These are phyloP conservation scores for Entomyzon cyanotis DNA, from an alignment of 2,113 vertebrate genomes.

Conservation along the genomic window DNA sequence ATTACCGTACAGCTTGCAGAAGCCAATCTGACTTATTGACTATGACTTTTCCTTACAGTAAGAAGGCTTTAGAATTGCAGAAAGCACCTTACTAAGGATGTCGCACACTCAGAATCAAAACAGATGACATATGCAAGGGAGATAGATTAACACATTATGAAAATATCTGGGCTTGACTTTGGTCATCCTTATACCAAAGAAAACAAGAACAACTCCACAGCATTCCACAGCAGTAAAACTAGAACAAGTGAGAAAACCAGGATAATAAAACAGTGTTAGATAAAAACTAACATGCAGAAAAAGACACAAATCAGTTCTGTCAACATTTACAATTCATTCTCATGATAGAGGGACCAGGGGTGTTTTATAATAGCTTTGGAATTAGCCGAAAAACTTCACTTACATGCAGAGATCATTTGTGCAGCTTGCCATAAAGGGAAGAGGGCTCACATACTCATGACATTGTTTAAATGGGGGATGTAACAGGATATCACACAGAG, in stretches of 20 bases:
- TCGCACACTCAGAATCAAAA: background rate
- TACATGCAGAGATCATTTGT: conserved; percentile 94
- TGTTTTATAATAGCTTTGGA: background rate
- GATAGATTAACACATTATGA: background rate
- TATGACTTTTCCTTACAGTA: background rate
- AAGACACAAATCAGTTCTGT: background rate
- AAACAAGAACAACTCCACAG: background rate
- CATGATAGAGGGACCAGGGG: accelerated
- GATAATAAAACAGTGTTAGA: background rate
- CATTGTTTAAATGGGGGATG: conserved; percentile 85
- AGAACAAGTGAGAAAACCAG: background rate
- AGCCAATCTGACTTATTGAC: background rate
- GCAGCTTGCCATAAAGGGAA: conserved; percentile 92
- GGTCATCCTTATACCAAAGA: background rate
- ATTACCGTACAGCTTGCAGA: background rate
- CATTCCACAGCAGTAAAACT: background rate
- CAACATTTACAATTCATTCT: background rate
- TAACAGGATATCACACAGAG: conserved; percentile 80
- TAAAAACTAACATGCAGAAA: too few relatives aligned
- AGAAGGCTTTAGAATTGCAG: background rate
- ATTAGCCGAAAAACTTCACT: conserved; percentile 62
- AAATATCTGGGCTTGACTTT: background rate
- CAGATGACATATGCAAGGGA: background rate
- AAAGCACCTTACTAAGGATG: background rate
- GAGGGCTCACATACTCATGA: conserved; percentile 90